These are phyloP conservation scores for Penelope pileata DNA, from an alignment of 2,113 vertebrate genomes.

Conservation along the genomic window DNA sequence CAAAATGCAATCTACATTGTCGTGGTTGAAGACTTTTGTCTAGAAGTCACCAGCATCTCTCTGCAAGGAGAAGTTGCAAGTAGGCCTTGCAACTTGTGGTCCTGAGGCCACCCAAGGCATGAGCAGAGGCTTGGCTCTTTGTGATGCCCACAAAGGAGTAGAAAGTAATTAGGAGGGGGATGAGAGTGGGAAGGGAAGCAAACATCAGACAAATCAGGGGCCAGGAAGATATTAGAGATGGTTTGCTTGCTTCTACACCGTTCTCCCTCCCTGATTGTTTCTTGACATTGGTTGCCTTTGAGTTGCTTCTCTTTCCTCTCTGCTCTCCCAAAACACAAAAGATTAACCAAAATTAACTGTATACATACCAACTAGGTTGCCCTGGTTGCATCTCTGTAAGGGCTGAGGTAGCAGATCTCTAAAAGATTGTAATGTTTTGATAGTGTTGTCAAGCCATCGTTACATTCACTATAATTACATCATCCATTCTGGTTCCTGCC, in stretches of 20 bases:
- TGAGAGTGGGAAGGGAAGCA: neutral
- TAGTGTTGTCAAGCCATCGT: fast-evolving
- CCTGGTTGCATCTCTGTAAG: neutral
- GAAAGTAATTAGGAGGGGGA: neutral
- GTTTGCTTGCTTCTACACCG: neutral
- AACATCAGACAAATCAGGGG: neutral
- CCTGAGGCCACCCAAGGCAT: fast-evolving
- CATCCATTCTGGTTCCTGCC: neutral
- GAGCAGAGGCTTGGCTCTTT: neutral
- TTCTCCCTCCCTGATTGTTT: neutral
- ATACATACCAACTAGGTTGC: fast-evolving
- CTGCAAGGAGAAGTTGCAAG: neutral
- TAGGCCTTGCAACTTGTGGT: neutral
- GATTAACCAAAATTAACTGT: neutral
- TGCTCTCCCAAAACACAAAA: neutral
- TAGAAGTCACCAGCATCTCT: neutral
- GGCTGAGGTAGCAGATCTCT: neutral
- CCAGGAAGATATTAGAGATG: neutral
- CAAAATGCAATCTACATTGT: neutral
- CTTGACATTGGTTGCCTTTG: neutral
- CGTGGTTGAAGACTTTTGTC: neutral
- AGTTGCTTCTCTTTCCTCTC: neutral
- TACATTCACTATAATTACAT: neutral
- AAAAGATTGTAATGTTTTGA: neutral
- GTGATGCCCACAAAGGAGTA: fast-evolving